These are phyloP conservation scores for Panthera tigris DNA, from an alignment of 2,113 vertebrate species.

Conservation along the genomic window DNA sequence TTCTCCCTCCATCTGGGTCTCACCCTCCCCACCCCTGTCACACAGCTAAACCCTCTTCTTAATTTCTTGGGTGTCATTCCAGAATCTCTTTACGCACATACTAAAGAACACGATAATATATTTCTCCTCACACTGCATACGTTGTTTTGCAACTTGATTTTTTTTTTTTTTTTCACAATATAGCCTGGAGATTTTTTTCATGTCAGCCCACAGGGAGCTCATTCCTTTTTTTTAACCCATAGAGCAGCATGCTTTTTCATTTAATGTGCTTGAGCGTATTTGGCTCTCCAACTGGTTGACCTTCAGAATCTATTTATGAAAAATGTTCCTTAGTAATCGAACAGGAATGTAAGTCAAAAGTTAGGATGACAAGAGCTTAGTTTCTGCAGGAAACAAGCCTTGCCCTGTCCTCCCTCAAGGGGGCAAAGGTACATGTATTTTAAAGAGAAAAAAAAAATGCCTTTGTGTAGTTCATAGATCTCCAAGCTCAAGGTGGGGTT, in stretches of 20 bases:
- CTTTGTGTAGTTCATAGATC: not conserved
- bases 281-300: not conserved
- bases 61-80: not conserved
- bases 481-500: not conserved
- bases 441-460: not conserved
- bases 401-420: not conserved
- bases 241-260: not conserved
- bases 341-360: not conserved
- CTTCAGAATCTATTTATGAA: slow-evolving; percentile 19
- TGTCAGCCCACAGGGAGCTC: not conserved
- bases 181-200: not conserved
- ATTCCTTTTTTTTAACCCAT: not conserved
- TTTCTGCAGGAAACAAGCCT: not conserved
- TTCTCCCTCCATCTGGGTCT: not conserved
- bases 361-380: not conserved
- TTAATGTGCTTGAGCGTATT: not conserved
- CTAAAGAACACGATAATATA: not conserved
- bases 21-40: too few species aligned
- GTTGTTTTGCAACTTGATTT: not conserved
- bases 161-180: not conserved
- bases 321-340: slow-evolving; percentile 13
- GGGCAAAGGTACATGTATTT: not conserved
- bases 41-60: not conserved
- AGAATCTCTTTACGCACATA: not conserved
- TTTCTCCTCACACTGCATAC: not conserved